Conservation (phyloP, 1,140 invertebrate species). For the Physella acuta region DNA sequence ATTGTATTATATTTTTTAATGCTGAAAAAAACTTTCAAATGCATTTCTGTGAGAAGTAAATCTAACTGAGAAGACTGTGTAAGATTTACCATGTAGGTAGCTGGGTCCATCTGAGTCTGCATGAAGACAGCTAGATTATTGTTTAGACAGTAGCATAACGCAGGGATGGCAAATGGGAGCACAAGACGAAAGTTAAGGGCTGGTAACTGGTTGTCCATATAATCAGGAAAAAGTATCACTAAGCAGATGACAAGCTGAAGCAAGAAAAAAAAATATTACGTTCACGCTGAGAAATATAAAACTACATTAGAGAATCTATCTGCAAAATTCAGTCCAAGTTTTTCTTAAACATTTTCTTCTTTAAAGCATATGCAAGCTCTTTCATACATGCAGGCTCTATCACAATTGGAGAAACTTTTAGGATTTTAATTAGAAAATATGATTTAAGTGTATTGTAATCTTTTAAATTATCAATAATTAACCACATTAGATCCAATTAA, state of each 20-base stretch:
- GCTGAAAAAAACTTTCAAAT: not conserved
- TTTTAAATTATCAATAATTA: too few species aligned
- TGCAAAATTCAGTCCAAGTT: too few species aligned
- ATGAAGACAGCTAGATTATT: conserved; percentile 58
- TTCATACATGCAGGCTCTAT: too few species aligned
- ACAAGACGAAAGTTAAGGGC: conserved; percentile 17
- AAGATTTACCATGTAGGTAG: conserved; percentile 56
- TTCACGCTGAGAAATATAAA: too few species aligned
- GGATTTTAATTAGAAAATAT: too few species aligned
- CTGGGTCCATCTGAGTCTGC: conserved; percentile 58
- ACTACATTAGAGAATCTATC: too few species aligned
- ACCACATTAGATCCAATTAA: not conserved
- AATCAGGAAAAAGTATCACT: conserved; percentile 33
- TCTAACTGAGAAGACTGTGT: not conserved
- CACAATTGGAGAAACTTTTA: too few species aligned
- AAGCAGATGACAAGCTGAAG: conserved; percentile 44
- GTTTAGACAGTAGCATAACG: conserved; percentile 54
- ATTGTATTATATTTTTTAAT: not conserved
- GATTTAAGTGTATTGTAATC: too few species aligned
- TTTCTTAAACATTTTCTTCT: too few species aligned
- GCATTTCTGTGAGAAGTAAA: not conserved
- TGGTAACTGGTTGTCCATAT: conserved; percentile 16
- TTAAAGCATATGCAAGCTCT: too few species aligned
- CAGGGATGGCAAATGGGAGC: conserved; percentile 53
- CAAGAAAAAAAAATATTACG: conserved; percentile 4